phyloP scores from a whole-genome alignment of 2,113 vertebrate species.

The Chamaetylas fuelleborni region DNA sequence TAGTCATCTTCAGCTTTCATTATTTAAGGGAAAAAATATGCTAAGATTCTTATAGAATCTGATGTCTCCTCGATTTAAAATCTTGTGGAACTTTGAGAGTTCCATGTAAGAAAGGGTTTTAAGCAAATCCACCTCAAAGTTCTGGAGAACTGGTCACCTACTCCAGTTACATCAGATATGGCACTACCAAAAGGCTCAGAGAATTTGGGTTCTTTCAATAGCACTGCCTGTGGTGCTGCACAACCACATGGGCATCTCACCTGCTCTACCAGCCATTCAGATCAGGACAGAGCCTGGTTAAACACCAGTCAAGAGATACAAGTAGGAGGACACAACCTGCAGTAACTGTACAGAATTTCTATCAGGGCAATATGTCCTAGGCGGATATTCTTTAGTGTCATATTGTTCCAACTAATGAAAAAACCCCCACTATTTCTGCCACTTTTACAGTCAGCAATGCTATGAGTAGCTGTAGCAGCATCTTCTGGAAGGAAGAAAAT shows the following conservation, averaged over 20 bases:
- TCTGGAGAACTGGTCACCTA: not conserved
- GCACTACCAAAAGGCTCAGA: not conserved
- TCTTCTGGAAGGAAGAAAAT: slow-evolving; percentile 37
- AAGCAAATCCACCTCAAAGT: not conserved
- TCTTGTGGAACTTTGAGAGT: not conserved
- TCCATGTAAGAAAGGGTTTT: not conserved
- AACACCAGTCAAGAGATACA: not conserved
- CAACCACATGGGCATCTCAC: not conserved
- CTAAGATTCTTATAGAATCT: not conserved
- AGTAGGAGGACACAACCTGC: not conserved
- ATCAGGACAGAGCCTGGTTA: not conserved
- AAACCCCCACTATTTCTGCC: not conserved
- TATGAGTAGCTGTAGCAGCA: slow-evolving; percentile 60
- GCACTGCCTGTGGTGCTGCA: not conserved
- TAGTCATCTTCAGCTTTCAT: not conserved
- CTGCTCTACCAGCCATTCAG: not conserved
- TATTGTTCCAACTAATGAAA: not conserved
- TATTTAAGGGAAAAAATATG: not conserved
- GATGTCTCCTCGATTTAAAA: not conserved
- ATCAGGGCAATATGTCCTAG: not conserved
- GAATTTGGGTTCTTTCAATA: not conserved
- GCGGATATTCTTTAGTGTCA: not conserved
- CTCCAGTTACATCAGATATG: not conserved
- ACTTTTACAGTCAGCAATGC: slow-evolving; percentile 23
- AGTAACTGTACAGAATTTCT: not conserved